Evolutionary conservation across 2,888 invertebrate genomes (phyloP).

Genomic region (Herminia tarsipennalis): DNA sequence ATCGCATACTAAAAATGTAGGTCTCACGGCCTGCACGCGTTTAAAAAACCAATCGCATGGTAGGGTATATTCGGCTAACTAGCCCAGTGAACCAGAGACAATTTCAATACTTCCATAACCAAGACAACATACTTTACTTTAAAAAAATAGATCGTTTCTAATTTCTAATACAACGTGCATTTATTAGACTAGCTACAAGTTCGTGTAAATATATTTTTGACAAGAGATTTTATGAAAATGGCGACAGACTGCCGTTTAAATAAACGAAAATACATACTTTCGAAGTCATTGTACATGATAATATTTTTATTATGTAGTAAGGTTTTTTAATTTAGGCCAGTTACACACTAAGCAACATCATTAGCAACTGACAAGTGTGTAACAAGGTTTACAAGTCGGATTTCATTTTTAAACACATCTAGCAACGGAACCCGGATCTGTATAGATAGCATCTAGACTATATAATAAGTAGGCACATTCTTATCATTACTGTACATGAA

Average conservation of each 20-base stretch:
- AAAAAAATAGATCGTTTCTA: neutral
- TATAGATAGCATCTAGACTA: constrained; percentile 26
- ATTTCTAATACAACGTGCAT: constrained; percentile 2
- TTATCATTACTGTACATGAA: constrained; percentile 61
- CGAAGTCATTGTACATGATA: neutral
- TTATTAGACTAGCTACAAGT: constrained; percentile 5
- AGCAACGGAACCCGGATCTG: constrained; percentile 13
- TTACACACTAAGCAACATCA: neutral
- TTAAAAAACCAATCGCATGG: too few species aligned
- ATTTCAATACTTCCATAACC: neutral
- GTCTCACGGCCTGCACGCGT: too few species aligned
- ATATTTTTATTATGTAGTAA: neutral
- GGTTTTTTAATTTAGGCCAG: neutral
- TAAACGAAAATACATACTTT: neutral
- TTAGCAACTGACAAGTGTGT: too few species aligned
- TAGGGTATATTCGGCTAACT: too few species aligned
- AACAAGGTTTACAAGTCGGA: neutral
- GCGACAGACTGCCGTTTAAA: neutral
- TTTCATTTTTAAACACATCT: constrained; percentile 6
- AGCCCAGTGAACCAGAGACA: too few species aligned
- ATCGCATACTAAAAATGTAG: neutral
- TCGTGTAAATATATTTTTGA: constrained; percentile 1
- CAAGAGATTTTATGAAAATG: neutral
- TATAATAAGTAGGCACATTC: constrained; percentile 48
- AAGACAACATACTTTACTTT: neutral